Conservation (phyloP, 2,888 invertebrate species). For the Noctua janthina region DNA sequence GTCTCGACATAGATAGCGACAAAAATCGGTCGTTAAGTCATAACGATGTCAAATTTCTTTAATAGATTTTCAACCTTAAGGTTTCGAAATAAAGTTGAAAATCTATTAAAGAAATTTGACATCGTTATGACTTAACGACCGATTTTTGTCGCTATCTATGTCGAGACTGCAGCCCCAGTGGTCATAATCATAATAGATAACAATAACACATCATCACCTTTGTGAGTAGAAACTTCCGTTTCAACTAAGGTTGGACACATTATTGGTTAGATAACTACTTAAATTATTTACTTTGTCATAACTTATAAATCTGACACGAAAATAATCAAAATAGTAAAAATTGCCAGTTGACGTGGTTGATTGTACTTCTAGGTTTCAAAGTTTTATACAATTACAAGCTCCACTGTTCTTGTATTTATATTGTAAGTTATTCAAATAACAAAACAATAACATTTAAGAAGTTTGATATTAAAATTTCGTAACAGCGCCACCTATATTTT, state of each 20-base stretch:
- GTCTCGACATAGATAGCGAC: too few species aligned
- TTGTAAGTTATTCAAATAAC: background rate
- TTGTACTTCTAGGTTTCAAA: too few species aligned
- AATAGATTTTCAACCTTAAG: too few species aligned
- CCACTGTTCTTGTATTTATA: background rate
- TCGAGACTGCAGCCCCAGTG: too few species aligned
- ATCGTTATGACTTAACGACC: too few species aligned
- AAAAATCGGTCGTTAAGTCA: too few species aligned
- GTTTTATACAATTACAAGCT: too few species aligned
- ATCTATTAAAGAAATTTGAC: too few species aligned
- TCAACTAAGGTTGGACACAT: background rate
- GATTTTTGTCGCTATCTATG: too few species aligned
- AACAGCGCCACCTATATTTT: conserved; percentile 68
- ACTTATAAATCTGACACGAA: background rate
- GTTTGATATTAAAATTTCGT: background rate
- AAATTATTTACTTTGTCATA: background rate
- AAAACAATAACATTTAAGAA: background rate
- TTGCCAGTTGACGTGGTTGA: too few species aligned
- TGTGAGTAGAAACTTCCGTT: background rate
- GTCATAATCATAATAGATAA: background rate
- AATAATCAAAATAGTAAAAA: background rate
- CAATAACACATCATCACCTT: background rate
- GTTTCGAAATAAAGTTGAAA: too few species aligned
- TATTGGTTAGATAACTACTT: background rate
- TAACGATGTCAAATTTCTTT: too few species aligned